These are phyloP conservation scores for Rousettus leschenaultii DNA, from an alignment of 2,113 vertebrate species.

Conservation along the genomic window DNA sequence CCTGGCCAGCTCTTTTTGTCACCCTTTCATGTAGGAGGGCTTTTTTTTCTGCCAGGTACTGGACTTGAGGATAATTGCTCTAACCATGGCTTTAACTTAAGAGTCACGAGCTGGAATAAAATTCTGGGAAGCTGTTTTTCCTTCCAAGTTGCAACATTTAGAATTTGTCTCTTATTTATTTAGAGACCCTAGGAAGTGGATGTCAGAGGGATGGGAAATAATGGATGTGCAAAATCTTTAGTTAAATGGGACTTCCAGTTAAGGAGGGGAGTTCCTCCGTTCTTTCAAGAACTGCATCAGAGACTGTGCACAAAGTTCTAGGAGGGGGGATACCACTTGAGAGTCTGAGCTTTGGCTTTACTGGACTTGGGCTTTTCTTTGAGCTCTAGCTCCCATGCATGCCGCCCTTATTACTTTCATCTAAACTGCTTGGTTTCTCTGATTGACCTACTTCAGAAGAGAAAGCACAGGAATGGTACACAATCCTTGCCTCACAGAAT, in stretches of 20 bases:
- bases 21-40: not conserved
- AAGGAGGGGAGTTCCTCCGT: not conserved
- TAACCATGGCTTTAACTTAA: constrained; percentile 39
- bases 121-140: not conserved
- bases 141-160: constrained; percentile 17
- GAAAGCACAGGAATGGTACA: not conserved
- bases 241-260: not conserved
- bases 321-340: not conserved
- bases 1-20: constrained; percentile 38
- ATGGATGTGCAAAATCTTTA: not conserved
- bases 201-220: not conserved
- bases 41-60: constrained; percentile 41
- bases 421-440: not conserved
- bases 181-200: not conserved
- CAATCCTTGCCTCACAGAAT: not conserved
- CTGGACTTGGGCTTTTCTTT: not conserved
- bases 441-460: not conserved
- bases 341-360: not conserved
- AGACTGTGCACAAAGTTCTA: not conserved
- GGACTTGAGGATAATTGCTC: constrained; percentile 26
- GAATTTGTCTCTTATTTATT: constrained; percentile 35
- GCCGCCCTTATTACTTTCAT: not conserved
- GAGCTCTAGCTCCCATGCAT: not conserved
- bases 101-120: constrained; percentile 52
- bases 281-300: not conserved